Evolutionary conservation across 2,888 invertebrate genomes (phyloP).

Genomic region (Diaphora mendica): DNA sequence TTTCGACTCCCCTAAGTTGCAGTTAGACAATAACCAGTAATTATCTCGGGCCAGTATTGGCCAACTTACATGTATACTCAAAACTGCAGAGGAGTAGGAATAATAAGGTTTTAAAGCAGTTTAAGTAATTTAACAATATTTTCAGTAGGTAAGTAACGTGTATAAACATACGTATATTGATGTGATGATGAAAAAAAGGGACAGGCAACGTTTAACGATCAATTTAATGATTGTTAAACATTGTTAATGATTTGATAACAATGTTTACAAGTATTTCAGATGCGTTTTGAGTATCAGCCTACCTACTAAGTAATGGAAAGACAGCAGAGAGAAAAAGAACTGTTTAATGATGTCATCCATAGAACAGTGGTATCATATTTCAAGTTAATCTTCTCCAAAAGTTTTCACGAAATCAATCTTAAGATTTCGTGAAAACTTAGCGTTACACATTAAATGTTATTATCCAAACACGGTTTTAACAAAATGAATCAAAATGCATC

Average conservation of each 20-base stretch:
- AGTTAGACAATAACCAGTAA: not conserved
- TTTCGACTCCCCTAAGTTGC: not conserved
- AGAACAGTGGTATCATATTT: too few relatives aligned
- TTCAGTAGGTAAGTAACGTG: not conserved
- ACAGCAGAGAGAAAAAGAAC: not conserved
- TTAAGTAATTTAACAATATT: not conserved
- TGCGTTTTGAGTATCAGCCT: not conserved
- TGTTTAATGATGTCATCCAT: too few relatives aligned
- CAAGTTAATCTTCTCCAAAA: not conserved
- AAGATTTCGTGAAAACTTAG: too few relatives aligned
- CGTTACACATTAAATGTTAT: not conserved
- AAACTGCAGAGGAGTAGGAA: not conserved
- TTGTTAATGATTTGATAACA: not conserved
- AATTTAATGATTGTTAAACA: too few relatives aligned
- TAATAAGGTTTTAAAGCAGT: not conserved
- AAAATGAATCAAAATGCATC: constrained; percentile 39
- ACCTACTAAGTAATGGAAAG: not conserved
- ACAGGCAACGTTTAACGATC: too few relatives aligned
- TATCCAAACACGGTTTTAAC: not conserved
- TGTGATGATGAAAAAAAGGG: too few relatives aligned
- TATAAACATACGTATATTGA: not conserved
- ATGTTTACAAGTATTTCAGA: not conserved
- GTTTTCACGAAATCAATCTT: not conserved
- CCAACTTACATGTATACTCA: not conserved
- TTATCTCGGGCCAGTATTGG: not conserved